phyloP scores from a whole-genome alignment of 2,888 invertebrate genomes.

The Scaptomyza cyrtandrae region DNA sequence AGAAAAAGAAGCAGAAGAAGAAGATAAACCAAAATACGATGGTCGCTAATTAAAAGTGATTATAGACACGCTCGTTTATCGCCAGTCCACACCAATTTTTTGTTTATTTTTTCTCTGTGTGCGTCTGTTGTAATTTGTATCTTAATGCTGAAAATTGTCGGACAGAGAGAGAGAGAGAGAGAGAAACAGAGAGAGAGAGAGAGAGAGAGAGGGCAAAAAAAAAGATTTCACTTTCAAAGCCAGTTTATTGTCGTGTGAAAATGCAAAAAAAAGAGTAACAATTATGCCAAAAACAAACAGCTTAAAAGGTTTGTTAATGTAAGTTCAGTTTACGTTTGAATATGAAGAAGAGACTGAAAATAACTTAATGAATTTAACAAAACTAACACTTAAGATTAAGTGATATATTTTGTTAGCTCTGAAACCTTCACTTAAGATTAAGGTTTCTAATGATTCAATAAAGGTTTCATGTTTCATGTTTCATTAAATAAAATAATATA shows the following conservation, averaged over 20 bases:
- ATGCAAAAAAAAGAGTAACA: not conserved
- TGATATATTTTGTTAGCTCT: too few relatives aligned
- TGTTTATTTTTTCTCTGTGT: conserved; percentile 15
- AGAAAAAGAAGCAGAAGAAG: conserved; percentile 1
- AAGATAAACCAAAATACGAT: conserved; percentile 18
- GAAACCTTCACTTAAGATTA: too few relatives aligned
- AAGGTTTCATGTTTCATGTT: too few relatives aligned
- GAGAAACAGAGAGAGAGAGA: conserved; percentile 1
- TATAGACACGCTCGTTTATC: conserved; percentile 73
- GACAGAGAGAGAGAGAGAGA: not conserved
- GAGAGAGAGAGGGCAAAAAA: not conserved
- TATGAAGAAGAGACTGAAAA: too few relatives aligned
- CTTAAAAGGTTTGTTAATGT: too few relatives aligned
- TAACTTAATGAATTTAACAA: too few relatives aligned
- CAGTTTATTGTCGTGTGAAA: conserved; percentile 12
- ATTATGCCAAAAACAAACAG: too few relatives aligned
- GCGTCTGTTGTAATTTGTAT: conserved; percentile 8
- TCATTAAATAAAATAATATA: too few relatives aligned
- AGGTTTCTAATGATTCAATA: too few relatives aligned
- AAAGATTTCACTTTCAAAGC: conserved; percentile 47
- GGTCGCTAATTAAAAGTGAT: conserved; percentile 75
- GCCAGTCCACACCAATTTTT: conserved; percentile 33
- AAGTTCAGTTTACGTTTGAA: too few relatives aligned
- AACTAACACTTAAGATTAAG: too few relatives aligned
- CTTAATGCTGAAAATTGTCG: conserved; percentile 25